Evolutionary conservation across 1,140 invertebrate genomes (phyloP), one percentile per base, ranked within the genome.

Genomic region (Dreissena polymorpha): DNA sequence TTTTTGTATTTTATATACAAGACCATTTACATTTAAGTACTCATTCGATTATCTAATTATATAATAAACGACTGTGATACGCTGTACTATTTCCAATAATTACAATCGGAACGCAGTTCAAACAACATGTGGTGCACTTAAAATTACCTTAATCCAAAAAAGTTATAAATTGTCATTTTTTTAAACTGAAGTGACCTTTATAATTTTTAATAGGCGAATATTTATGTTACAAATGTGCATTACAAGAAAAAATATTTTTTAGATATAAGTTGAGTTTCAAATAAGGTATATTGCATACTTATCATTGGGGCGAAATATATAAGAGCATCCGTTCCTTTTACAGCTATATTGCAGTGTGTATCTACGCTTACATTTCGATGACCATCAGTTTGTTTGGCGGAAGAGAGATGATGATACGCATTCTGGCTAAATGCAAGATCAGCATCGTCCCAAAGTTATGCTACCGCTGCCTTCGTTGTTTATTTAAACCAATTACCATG

Each of bases 291-390:
- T 25, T 25, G 27, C 25, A 21, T 68, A 27, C 67, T 3, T 2
- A 25, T 68, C 16, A 21, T 68, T 18, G 7, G 29, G 7, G 6
- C 7, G 1, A 27, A 1, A 2, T 50, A 27, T n/a, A 51, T 2
- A n/a, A 7, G 7, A n/a, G n/a, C 25, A 13, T 53, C 21, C 21
- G 13, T 14, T 71, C 6, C 55, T 21, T 14, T 67, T 82, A 49
- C 71, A 82, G 79, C 53, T 82, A 82, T 23, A 13, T 82, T 0
- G 73, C 79, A 25, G 51, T 67, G 21, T 74, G 79, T 74, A 73
- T 82, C 6, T 82, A 82, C 60, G 53, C 53, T 10, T 82, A 73
- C 39, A 63, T 82, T 18, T 60, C 53, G 14, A 50, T 82, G 71
- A 74, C 63, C 16, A 82, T 82, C 21, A 64, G 57, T 18, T 74